phyloP scores from a whole-genome alignment of 1,140 invertebrate genomes.

The Choristoneura fumiferana region DNA sequence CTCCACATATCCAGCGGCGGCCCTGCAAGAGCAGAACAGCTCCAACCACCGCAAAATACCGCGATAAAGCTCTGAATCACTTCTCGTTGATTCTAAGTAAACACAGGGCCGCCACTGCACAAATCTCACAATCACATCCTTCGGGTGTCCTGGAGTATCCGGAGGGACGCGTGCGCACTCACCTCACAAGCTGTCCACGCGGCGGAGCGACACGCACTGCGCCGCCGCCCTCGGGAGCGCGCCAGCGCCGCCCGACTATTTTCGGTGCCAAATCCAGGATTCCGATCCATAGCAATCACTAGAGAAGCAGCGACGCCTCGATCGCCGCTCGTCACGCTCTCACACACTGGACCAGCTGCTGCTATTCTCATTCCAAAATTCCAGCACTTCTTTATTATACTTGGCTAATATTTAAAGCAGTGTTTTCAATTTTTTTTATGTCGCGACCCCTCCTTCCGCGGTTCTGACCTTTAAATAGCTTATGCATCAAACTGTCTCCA shows the following conservation, averaged over 20 bases:
- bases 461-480: too few species aligned
- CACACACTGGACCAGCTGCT: constrained; percentile 32
- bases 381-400: too few species aligned
- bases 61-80: too few species aligned
- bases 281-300: constrained; percentile 58
- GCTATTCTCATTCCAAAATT: too few species aligned
- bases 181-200: constrained; percentile 72
- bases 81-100: background rate
- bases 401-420: too few species aligned
- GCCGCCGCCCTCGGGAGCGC: constrained; percentile 48
- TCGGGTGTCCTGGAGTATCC: constrained; percentile 46
- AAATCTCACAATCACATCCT: background rate
- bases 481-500: too few species aligned
- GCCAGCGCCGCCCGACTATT: constrained; percentile 71
- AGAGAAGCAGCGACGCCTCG: constrained; percentile 33
- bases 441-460: too few species aligned
- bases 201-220: constrained; percentile 77
- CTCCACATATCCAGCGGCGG: constrained; percentile 22
- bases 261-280: constrained; percentile 75
- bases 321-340: constrained; percentile 46
- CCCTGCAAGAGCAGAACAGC: too few species aligned
- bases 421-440: too few species aligned
- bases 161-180: constrained; percentile 49
- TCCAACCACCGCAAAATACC: too few species aligned
- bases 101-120: background rate